Evolutionary conservation across 2,113 vertebrate species (phyloP), one percentile per base, ranked within the genome.

Genomic region (Aix galericulata): DNA sequence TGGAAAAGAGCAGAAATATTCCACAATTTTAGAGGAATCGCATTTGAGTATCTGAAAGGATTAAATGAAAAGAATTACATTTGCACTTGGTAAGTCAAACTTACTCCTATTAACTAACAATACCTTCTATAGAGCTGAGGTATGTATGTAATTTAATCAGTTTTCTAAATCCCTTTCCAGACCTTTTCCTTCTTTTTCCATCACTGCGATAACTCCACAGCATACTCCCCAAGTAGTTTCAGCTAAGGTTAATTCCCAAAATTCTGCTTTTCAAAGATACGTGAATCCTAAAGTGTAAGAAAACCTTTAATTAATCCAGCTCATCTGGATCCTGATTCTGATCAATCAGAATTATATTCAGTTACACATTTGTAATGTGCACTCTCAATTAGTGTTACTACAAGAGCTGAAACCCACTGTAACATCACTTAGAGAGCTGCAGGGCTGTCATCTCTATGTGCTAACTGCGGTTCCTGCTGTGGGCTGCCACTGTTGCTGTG

Each of bases 1-100:
- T 87, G 69, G 64, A 79, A 89, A 89, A 93, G 23, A 93, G 67
- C 29, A 95, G 31, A 95, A 90, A 4, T 23, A 60, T 72, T 60
- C 34, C 62, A 93, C 31, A 74, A n/a, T 71, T 55, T 71, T 56
- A 80, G 1, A 59, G 4, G 25, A 80, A 50, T 55, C 40, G 55
- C 11, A 71, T 36, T 55, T 2, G 8, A 94, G n/a, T 22, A 53
- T n/a, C 44, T 82, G 34, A 77, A 93, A 88, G 6, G 76, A 79
- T 32, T 50, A 50, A 66, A 78, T 58, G 38, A 89, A 91, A 89
- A 63, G 17, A 68, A 17, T 17, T 81, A 0, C 29, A 50, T 82
- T 76, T 91, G 48, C 10, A 44, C 36, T 63, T 77, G 31, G 31
- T 44, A 16, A 76, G 46, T 26, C 32, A 56, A 84, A 73, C 12